Percentiles rank a stretch among this genome's conserved stretches.
phyloP scores from a whole-genome alignment of 2,797 vertebrate genomes.

The Darevskia mixta region DNA sequence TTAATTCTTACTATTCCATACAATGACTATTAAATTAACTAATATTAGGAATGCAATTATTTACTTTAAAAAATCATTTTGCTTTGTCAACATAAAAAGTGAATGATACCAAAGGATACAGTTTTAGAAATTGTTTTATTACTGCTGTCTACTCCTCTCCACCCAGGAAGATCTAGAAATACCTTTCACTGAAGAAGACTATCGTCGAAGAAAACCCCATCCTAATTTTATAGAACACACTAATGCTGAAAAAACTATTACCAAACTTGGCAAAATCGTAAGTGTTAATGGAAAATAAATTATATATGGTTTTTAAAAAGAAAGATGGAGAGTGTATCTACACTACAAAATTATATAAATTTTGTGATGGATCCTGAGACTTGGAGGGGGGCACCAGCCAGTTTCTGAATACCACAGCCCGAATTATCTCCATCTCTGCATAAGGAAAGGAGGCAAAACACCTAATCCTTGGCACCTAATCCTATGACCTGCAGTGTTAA shows the following conservation, averaged over 20 bases:
- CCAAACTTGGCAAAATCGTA: constrained; percentile 91
- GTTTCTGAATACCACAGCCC: background rate
- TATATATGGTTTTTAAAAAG: background rate
- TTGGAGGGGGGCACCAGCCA: background rate
- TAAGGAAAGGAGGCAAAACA: background rate
- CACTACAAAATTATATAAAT: background rate
- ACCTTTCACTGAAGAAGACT: constrained; percentile 89
- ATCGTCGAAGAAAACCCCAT: constrained; percentile 87
- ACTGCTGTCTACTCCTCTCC: background rate
- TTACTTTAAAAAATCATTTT: rapidly evolving
- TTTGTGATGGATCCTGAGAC: background rate
- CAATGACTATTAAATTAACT: background rate
- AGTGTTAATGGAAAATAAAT: constrained; percentile 57
- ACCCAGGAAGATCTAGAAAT: constrained; percentile 85
- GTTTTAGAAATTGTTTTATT: background rate
- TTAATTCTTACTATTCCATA: background rate
- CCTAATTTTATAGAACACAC: constrained; percentile 85
- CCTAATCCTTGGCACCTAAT: too few relatives aligned
- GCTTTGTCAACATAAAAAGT: background rate
- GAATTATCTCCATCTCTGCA: background rate
- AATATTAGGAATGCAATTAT: rapidly evolving
- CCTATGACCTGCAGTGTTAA: too few relatives aligned
- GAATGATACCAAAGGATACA: background rate
- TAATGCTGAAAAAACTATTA: constrained; percentile 87
- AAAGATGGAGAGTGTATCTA: constrained; percentile 7